Percentiles rank a stretch among this genome's conserved stretches.
phyloP scores from a whole-genome alignment of 2,113 vertebrate species.

The Dissostichus mawsoni region DNA sequence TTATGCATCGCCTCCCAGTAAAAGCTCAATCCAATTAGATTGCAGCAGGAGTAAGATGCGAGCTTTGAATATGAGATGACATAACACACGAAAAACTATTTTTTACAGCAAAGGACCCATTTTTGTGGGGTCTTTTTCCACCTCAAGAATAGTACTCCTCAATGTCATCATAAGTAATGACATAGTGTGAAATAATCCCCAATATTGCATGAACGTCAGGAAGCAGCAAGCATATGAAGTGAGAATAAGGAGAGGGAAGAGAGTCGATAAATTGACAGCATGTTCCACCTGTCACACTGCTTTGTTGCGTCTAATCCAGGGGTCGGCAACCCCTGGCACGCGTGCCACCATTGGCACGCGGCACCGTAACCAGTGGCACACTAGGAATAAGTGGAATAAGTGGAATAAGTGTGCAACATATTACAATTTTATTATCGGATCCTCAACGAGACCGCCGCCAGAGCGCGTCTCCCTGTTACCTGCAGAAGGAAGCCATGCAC shows the following conservation, averaged over 20 bases:
- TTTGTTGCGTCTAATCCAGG: constrained; percentile 42
- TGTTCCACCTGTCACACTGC: constrained; percentile 22
- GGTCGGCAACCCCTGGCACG: too few species aligned
- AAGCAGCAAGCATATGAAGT: constrained; percentile 11
- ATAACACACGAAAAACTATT: not conserved
- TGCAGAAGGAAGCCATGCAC: too few species aligned
- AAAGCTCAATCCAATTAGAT: constrained; percentile 54
- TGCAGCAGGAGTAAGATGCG: constrained; percentile 15
- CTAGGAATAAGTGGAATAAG: too few species aligned
- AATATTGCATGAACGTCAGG: constrained; percentile 7
- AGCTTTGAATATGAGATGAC: constrained; percentile 6
- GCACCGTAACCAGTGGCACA: too few species aligned
- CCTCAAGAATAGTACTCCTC: not conserved
- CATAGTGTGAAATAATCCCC: too few species aligned
- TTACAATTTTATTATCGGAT: too few species aligned
- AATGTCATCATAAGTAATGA: not conserved
- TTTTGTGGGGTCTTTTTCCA: constrained; percentile 2
- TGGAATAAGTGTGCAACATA: too few species aligned
- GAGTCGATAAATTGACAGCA: constrained; percentile 40
- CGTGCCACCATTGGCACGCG: too few species aligned
- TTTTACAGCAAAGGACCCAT: too few species aligned
- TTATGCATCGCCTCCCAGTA: constrained; percentile 47
- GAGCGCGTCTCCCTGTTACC: too few species aligned
- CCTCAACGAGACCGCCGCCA: too few species aligned
- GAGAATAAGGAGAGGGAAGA: not conserved